A percentile compares a stretch with the other conserved stretches of the same genome.
Conservation (phyloP, 2,888 invertebrate species). For the Mactromeris polynyma region DNA sequence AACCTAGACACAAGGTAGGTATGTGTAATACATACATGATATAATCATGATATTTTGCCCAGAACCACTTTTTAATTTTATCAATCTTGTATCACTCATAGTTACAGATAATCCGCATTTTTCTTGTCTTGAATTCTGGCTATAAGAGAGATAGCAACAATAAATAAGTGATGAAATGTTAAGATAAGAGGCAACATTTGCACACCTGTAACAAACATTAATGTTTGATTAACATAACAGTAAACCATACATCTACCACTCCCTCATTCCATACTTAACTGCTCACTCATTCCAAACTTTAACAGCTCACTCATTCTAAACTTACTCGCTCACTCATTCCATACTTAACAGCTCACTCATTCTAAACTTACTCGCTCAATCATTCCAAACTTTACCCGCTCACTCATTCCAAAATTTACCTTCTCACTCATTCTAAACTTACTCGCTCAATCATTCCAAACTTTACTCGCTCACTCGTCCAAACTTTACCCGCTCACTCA, state of each 20-base stretch:
- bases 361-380: too few species aligned
- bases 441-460: too few species aligned
- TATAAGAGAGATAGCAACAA: background rate
- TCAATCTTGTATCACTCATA: background rate
- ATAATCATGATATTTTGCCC: slow-evolving; percentile 2
- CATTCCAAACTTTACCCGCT: background rate
- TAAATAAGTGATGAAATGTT: slow-evolving; percentile 15
- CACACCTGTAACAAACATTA: slow-evolving; percentile 37
- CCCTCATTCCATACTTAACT: background rate
- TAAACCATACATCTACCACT: background rate
- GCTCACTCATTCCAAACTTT: too few species aligned
- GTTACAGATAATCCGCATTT: background rate
- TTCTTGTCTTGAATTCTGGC: background rate
- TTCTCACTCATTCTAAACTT: too few species aligned
- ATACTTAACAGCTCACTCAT: background rate
- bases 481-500: too few species aligned
- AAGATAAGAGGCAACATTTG: slow-evolving; percentile 26
- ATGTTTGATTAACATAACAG: slow-evolving; percentile 39
- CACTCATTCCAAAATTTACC: too few species aligned
- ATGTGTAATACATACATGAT: background rate
- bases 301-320: too few species aligned
- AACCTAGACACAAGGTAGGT: background rate
- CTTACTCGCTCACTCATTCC: background rate
- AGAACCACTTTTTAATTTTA: slow-evolving; percentile 19
- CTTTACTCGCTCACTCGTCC: too few species aligned